Percentiles rank a stretch among this genome's conserved stretches.
Evolutionary conservation across 2,888 invertebrate species (phyloP).

Genomic region (Acronicta alni): DNA sequence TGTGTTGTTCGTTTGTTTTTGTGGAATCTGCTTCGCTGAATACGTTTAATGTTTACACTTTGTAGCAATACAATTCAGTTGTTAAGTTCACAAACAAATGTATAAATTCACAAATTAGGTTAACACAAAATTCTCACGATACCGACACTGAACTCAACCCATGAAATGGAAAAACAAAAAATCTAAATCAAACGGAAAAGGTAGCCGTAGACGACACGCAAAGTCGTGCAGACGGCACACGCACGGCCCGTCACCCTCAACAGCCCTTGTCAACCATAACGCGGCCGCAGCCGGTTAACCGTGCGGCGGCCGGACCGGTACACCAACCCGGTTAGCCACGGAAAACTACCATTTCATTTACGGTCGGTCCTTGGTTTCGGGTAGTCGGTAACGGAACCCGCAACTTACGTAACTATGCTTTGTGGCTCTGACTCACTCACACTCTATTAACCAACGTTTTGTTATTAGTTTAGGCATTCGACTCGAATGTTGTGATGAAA

Average conservation of each 20-base stretch:
- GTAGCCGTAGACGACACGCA: slow-evolving; percentile 61
- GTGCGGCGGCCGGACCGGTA: slow-evolving; percentile 53
- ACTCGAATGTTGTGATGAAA: slow-evolving; percentile 42
- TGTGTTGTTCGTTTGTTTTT: slow-evolving; percentile 14
- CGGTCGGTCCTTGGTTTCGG: slow-evolving; percentile 84
- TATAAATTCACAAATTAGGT: neutral
- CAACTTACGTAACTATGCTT: slow-evolving; percentile 85
- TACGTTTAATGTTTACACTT: neutral
- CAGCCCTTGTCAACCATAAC: slow-evolving; percentile 88
- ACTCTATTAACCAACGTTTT: slow-evolving; percentile 67
- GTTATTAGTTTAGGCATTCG: slow-evolving; percentile 63
- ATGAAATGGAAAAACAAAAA: slow-evolving; percentile 29
- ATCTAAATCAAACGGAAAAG: slow-evolving; percentile 26
- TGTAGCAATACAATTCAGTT: neutral
- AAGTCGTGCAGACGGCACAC: slow-evolving; percentile 73
- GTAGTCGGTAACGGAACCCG: slow-evolving; percentile 83
- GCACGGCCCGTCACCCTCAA: slow-evolving; percentile 77
- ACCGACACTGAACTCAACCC: slow-evolving; percentile 9
- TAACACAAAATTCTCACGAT: slow-evolving; percentile 1
- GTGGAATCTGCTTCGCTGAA: neutral
- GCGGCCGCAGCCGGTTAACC: slow-evolving; percentile 79
- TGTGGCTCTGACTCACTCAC: slow-evolving; percentile 73
- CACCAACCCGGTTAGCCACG: slow-evolving; percentile 68
- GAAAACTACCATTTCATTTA: slow-evolving; percentile 89
- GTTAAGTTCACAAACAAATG: neutral